phyloP scores from a whole-genome alignment of 23 tunicate species.

The Aplidium turbinatum region DNA sequence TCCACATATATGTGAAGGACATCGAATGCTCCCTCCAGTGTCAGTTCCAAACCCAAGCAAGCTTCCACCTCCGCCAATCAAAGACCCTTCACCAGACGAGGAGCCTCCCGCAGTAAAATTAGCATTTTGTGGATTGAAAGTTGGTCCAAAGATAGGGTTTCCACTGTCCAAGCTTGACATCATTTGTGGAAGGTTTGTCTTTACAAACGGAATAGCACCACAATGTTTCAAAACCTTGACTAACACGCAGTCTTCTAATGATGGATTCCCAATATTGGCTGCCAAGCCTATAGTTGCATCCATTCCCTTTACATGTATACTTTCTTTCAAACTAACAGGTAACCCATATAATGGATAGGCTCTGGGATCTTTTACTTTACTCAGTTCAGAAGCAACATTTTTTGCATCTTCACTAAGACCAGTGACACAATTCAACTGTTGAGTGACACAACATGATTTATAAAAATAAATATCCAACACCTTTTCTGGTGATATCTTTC shows the following conservation, averaged over 20 bases:
- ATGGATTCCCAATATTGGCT: conserved; percentile 10
- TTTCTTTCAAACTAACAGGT: conserved; percentile 60
- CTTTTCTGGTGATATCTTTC: neutral
- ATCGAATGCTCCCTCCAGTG: conserved; percentile 65
- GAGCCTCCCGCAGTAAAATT: conserved; percentile 69
- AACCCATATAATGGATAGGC: conserved; percentile 23
- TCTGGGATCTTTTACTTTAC: neutral
- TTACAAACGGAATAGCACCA: conserved; percentile 86
- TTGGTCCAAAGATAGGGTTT: conserved; percentile 70
- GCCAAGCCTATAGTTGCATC: conserved; percentile 34
- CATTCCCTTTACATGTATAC: conserved; percentile 40
- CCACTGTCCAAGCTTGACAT: conserved; percentile 63
- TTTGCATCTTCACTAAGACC: conserved; percentile 6
- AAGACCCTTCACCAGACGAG: conserved; percentile 57
- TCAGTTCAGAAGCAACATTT: neutral
- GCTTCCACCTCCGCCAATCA: conserved; percentile 56
- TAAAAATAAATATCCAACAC: neutral
- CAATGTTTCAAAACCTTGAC: conserved; percentile 65
- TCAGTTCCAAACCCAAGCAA: conserved; percentile 75
- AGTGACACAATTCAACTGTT: conserved; percentile 17
- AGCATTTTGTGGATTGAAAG: conserved; percentile 43
- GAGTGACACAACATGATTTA: conserved; percentile 11
- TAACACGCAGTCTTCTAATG: conserved; percentile 51
- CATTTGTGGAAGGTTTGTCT: conserved; percentile 57
- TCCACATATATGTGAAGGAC: conserved; percentile 69